A percentile compares a stretch with the other conserved stretches of the same genome.
Evolutionary conservation across 2,797 vertebrate species (phyloP).

Genomic region (Urocyon cinereoargenteus): DNA sequence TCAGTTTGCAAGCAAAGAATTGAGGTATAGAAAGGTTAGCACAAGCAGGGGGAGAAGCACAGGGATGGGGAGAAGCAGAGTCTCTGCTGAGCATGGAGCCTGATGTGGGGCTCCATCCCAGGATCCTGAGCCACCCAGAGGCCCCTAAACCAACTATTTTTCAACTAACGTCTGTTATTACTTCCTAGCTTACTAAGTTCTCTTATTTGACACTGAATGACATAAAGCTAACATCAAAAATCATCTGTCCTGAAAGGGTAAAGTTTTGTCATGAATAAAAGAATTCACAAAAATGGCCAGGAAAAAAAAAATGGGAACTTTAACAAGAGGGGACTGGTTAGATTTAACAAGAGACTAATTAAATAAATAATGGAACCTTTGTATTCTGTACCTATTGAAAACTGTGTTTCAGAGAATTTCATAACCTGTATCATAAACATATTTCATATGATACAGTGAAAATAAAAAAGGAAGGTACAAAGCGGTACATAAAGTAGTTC

Average conservation of each 20-base stretch:
- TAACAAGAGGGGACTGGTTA: background rate
- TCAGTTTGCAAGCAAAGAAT: background rate
- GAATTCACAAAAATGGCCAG: background rate
- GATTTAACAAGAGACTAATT: background rate
- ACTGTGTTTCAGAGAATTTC: slow-evolving; percentile 16
- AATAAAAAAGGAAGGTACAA: background rate
- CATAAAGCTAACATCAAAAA: background rate
- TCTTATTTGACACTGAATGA: background rate
- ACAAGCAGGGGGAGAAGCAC: too few species aligned
- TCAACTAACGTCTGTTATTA: background rate
- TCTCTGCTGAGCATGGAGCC: too few species aligned
- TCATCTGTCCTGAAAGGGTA: background rate
- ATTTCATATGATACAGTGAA: background rate
- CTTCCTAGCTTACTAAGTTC: background rate
- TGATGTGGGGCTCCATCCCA: too few species aligned
- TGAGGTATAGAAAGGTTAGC: background rate
- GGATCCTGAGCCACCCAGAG: too few species aligned
- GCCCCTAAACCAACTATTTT: background rate
- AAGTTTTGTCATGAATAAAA: slow-evolving; percentile 2
- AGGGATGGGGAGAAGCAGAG: too few species aligned
- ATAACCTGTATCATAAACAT: background rate
- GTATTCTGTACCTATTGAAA: background rate
- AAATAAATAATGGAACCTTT: background rate
- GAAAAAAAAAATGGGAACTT: background rate
- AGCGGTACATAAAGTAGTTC: background rate